Evolutionary conservation across 2,797 vertebrate genomes (phyloP).

Genomic region (Manis pentadactyla): DNA sequence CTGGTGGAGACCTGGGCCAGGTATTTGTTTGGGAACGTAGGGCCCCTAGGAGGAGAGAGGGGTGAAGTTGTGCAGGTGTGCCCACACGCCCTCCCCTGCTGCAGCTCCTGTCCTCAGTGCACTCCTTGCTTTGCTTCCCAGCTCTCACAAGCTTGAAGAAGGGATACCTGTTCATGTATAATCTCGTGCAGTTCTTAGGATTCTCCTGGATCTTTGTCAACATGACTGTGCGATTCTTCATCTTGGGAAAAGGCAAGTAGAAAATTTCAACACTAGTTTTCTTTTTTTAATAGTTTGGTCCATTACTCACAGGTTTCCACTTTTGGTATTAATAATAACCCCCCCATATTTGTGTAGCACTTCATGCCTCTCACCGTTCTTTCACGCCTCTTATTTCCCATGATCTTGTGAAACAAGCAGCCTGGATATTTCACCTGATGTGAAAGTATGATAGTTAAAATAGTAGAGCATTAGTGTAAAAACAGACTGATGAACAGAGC

Average conservation of each 20-base stretch:
- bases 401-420: background rate
- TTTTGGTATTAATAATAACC: background rate
- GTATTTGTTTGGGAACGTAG: background rate
- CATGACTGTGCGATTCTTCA: constrained; percentile 96
- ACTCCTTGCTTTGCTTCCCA: constrained; percentile 72
- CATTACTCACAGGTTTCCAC: background rate
- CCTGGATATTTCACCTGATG: background rate
- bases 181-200: constrained; percentile 97
- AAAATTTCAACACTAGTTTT: background rate
- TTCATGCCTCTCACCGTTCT: background rate
- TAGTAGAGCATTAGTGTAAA: background rate
- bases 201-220: constrained; percentile 99
- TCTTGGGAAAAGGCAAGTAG: constrained; percentile 94
- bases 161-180: constrained; percentile 94
- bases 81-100: background rate
- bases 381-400: background rate
- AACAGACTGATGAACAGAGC: background rate
- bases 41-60: background rate
- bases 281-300: background rate
- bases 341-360: background rate
- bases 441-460: background rate
- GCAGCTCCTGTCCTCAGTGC: background rate
- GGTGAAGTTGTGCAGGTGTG: background rate
- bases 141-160: constrained; percentile 92
- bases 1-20: background rate